These are phyloP conservation scores for Drosophila paramelanica DNA, from an alignment of 2,888 invertebrate species.

Conservation along the genomic window DNA sequence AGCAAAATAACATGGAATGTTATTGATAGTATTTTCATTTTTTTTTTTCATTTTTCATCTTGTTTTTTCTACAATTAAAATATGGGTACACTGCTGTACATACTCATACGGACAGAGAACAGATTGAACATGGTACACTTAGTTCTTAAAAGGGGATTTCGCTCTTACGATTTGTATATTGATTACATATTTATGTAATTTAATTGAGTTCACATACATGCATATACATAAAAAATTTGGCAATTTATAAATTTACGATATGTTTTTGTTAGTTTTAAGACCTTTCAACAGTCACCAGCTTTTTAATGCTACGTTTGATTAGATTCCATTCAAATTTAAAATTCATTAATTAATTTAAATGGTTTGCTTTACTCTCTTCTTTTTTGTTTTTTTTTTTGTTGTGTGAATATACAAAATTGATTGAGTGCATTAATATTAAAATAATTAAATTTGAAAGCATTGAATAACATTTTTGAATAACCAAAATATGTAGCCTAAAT, in stretches of 20 bases:
- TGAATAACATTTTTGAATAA: constrained; percentile 24
- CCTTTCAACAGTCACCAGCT: constrained; percentile 80
- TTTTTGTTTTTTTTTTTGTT: background rate
- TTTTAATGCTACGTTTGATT: constrained; percentile 66
- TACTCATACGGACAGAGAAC: constrained; percentile 53
- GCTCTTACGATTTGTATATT: constrained; percentile 30
- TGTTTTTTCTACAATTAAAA: constrained; percentile 26
- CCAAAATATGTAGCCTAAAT: constrained; percentile 24
- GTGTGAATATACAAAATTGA: constrained; percentile 25
- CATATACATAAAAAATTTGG: constrained; percentile 82
- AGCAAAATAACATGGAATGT: constrained; percentile 73
- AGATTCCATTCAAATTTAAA: constrained; percentile 35
- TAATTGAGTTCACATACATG: constrained; percentile 53
- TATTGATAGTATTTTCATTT: constrained; percentile 51
- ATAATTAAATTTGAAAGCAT: constrained; percentile 21
- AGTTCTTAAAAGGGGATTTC: constrained; percentile 30
- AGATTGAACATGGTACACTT: constrained; percentile 40
- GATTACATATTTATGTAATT: constrained; percentile 9
- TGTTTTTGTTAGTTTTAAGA: constrained; percentile 84
- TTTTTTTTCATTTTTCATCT: background rate
- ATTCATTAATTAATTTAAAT: constrained; percentile 13
- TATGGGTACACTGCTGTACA: constrained; percentile 33
- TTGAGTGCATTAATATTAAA: constrained; percentile 45
- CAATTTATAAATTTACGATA: constrained; percentile 84
- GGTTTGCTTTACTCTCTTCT: background rate